Percentiles rank a stretch among this genome's conserved stretches.
These are phyloP conservation scores for Tragulus kanchil DNA, from an alignment of 2,113 vertebrate species.

Conservation along the genomic window DNA sequence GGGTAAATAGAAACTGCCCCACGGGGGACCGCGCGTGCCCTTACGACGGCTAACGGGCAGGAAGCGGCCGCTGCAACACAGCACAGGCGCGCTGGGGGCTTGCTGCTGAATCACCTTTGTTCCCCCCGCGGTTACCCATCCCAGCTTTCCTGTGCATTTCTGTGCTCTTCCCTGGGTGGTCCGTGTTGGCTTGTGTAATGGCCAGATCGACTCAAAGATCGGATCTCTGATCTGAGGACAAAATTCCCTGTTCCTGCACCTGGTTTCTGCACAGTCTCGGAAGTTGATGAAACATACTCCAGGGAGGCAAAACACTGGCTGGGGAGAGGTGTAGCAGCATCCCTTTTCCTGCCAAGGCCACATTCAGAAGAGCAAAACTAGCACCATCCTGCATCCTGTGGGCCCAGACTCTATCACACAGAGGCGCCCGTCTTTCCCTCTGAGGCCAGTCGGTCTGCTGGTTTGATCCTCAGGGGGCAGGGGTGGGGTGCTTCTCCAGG, in stretches of 20 bases:
- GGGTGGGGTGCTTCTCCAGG: neutral
- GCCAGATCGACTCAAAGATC: no score
- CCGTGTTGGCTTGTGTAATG: rapidly evolving
- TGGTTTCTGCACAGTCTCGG: neutral
- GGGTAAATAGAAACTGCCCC: neutral
- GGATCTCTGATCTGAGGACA: neutral
- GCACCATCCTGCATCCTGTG: rapidly evolving
- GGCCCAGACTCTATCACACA: no score
- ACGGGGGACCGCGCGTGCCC: rapidly evolving
- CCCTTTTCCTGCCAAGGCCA: no score
- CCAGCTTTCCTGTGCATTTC: rapidly evolving
- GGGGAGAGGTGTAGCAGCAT: neutral
- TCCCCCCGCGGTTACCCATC: rapidly evolving
- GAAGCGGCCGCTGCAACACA: neutral
- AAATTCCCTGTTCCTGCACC: rapidly evolving
- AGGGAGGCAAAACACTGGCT: neutral
- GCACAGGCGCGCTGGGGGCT: neutral
- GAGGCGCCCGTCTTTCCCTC: no score
- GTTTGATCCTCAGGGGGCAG: no score
- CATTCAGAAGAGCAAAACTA: neutral
- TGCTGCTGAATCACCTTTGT: no score
- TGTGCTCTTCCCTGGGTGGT: rapidly evolving
- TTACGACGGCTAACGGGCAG: neutral
- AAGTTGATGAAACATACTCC: rapidly evolving
- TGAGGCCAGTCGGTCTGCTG: no score